Evolutionary conservation across 1,140 invertebrate genomes (phyloP), one percentile per base, ranked within the genome.

Genomic region (Anadara kagoshimensis): DNA sequence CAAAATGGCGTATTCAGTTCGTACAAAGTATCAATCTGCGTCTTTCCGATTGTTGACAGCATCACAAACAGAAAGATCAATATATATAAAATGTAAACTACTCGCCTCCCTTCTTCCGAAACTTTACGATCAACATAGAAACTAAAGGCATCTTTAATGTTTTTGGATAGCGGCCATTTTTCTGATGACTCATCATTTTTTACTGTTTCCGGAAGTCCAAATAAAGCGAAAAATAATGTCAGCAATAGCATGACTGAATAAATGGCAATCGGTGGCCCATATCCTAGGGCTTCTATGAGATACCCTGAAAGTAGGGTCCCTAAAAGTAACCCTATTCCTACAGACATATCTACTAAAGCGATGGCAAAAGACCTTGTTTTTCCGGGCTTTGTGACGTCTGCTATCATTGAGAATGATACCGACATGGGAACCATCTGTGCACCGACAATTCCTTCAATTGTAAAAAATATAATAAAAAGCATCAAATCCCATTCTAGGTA

Each of bases 381-480:
- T 8, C 62, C 62, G 8, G 62, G 24, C 24, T 51, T 18, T 1
- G 62, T 64, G n/a, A 20, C 20, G 20, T 64, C 62, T 3, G 62
- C 62, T n/a, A 64, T 53, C n/a, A 53, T 29, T 10, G 45, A 49
- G 20, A 47, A 64, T 0, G 43, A 44, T 26, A 64, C 36, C 5
- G 43, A 22, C 22, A 64, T n/a, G 1, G 20, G 8, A 5, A 26
- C 44, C 16, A 53, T 24, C 62, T 49, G 51, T 8, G 47, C 11
- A 47, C 62, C 62, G 12, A 49, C 53, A 22, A 43, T 47, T 0
- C 24, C 62, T 22, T 64, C 62, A 29, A 64, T 53, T 4, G 18
- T 20, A 41, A 51, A 64, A 53, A 64, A 64, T n/a, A 53, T 16
- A n/a, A 64, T 29, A 18, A 64, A 41, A 43, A 47, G 11, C 36